Evolutionary conservation across 2,888 invertebrate genomes (phyloP).

Genomic region (Strigamia transsilvanica): DNA sequence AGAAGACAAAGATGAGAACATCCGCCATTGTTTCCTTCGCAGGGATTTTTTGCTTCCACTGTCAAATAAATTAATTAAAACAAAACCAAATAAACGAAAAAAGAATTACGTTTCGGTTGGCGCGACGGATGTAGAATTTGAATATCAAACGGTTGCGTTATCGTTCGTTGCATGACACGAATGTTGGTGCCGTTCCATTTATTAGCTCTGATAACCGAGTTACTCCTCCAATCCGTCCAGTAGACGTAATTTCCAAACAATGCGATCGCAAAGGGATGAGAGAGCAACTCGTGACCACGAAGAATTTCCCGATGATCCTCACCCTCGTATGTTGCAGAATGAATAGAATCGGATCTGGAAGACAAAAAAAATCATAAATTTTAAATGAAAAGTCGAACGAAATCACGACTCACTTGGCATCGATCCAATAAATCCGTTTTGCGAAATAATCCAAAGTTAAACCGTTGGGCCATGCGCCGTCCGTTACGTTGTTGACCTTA

Average conservation of each 20-base stretch:
- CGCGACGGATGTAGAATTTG: conserved; percentile 81
- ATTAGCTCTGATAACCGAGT: conserved; percentile 82
- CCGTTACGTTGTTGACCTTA: conserved; percentile 68
- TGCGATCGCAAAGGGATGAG: conserved; percentile 89
- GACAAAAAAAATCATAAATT: conserved; percentile 7
- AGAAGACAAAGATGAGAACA: conserved; percentile 85
- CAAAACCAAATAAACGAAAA: not conserved
- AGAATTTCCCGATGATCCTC: conserved; percentile 75
- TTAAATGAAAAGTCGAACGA: not conserved
- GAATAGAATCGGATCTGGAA: conserved; percentile 81
- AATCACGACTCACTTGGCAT: conserved; percentile 71
- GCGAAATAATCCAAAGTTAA: conserved; percentile 79
- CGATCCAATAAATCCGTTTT: conserved; percentile 82
- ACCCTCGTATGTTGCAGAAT: conserved; percentile 83
- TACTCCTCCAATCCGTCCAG: conserved; percentile 94
- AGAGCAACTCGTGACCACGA: conserved; percentile 76
- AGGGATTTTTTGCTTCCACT: conserved; percentile 70
- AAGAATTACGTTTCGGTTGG: conserved; percentile 70
- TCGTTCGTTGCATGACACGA: conserved; percentile 79
- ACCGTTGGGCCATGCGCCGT: conserved; percentile 86
- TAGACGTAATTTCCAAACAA: conserved; percentile 86
- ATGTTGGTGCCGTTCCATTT: conserved; percentile 85
- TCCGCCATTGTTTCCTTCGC: conserved; percentile 75
- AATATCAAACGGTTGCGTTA: conserved; percentile 90
- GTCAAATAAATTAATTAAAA: conserved; percentile 6